Conservation (phyloP, 2,113 vertebrate species). For the Procapra przewalskii region DNA sequence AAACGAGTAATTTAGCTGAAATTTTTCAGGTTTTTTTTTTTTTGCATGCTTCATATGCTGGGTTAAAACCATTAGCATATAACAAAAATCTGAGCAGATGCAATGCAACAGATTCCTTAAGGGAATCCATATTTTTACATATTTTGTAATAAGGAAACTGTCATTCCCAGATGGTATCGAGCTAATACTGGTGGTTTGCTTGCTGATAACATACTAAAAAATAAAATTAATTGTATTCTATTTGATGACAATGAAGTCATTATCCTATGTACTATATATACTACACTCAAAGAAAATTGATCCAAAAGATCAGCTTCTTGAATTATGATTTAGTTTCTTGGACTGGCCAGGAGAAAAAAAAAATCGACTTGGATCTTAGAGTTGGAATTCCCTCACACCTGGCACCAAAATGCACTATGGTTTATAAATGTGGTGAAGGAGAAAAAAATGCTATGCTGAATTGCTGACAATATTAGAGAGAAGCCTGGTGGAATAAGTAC, state of each 20-base stretch:
- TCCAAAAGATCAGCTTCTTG: constrained; percentile 71
- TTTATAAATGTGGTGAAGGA: constrained; percentile 46
- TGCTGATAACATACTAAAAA: constrained; percentile 88
- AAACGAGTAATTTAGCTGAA: constrained; percentile 85
- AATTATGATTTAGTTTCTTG: constrained; percentile 34
- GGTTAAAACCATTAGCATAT: constrained; percentile 89
- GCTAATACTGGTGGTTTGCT: constrained; percentile 87
- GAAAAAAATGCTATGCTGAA: background rate
- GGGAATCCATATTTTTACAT: constrained; percentile 92
- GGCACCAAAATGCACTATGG: constrained; percentile 27
- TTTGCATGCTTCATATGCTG: constrained; percentile 84
- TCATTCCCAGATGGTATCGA: constrained; percentile 87
- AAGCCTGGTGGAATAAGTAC: constrained; percentile 15
- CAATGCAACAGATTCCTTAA: constrained; percentile 87
- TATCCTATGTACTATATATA: constrained; percentile 87
- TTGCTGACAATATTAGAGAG: constrained; percentile 30
- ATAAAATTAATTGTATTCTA: constrained; percentile 89
- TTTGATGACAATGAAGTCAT: constrained; percentile 86
- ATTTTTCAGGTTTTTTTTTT: constrained; percentile 77
- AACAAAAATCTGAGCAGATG: constrained; percentile 88
- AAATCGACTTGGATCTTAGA: constrained; percentile 44
- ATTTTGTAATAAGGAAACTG: constrained; percentile 91
- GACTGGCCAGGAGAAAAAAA: constrained; percentile 12
- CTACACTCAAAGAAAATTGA: constrained; percentile 79
- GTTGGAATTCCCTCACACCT: constrained; percentile 67